Evolutionary conservation across 2,113 vertebrate species (phyloP).

Genomic region (Lagopus leucura): DNA sequence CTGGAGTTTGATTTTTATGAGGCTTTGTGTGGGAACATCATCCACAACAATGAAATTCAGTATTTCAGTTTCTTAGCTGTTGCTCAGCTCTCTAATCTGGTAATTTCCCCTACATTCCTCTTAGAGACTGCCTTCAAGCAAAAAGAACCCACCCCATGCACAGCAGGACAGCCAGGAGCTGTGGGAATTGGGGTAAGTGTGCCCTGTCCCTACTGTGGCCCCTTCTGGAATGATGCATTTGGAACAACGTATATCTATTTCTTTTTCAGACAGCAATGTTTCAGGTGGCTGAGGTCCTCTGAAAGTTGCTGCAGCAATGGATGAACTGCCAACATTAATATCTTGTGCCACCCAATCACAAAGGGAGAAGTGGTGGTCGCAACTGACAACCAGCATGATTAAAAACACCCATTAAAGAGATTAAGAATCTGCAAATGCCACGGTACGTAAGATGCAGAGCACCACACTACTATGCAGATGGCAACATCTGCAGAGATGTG

Average conservation of each 20-base stretch:
- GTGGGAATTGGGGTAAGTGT: not conserved
- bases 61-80: not conserved
- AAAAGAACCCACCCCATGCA: not conserved
- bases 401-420: not conserved
- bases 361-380: not conserved
- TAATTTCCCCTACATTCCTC: not conserved
- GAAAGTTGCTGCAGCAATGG: not conserved
- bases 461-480: not conserved
- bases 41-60: slow-evolving; percentile 44
- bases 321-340: not conserved
- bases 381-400: not conserved
- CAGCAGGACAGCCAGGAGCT: not conserved
- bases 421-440: not conserved
- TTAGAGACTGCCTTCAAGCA: not conserved
- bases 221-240: not conserved
- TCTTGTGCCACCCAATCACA: not conserved
- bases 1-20: slow-evolving; percentile 68
- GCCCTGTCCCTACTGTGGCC: not conserved
- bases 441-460: not conserved
- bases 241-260: not conserved
- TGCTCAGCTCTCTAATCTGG: slow-evolving; percentile 29
- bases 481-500: slow-evolving; percentile 20
- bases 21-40: not conserved
- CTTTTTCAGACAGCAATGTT: not conserved
- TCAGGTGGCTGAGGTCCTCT: not conserved